Base-by-base conservation (phyloP, 2,113 vertebrate species). In the Stegastes partitus region DNA sequence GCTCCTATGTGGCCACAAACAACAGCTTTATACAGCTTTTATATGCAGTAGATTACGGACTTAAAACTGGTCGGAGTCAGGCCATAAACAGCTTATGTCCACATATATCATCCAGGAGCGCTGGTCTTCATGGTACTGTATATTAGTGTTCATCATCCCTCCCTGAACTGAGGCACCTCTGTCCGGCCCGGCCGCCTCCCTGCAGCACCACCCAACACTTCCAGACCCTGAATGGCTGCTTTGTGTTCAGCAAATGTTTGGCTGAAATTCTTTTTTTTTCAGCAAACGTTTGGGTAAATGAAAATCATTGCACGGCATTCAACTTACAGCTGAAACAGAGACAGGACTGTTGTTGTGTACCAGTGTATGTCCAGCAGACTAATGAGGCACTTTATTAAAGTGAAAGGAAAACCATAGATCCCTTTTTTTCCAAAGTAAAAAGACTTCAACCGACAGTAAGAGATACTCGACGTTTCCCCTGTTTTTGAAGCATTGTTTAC, bases 221-320 rank as follows among this genome's bases (percentile, higher is more conserved):
- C 70, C 73, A 62, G 1, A 6, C 47, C 26, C 65, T 92, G 56
- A 92, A 92, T 71, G 70, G 75, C 69, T 14, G 77, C 85, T 84
- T 75, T 92, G 79, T 90, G 77, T 51, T 37, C 56, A 22, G 42
- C 44, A 70, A 62, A 62, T 74, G 68, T 61, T 67, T 19, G 37
- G 57, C 3, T 9, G 7, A 54, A 67, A 18, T 15, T 5, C 26
- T 34, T 34, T 49, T 34, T 61, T 49, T 26, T 26, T 8, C 26
- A 62, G 68, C 47, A 83, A 68, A 84, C 57, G 56, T 71, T 85
- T 57, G 42, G 31, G 23, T 81, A 49, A 77, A 71, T 73, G 62
- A 83, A 82, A 84, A 84, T 68, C 28, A 26, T 54, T 54, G 42
- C 78, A 51, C 3, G 26, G 37, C 56, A 74, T 54, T 75, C 12